Base-by-base conservation (phyloP, 2,113 vertebrate genomes). In the Eudyptes chrysolophus region DNA sequence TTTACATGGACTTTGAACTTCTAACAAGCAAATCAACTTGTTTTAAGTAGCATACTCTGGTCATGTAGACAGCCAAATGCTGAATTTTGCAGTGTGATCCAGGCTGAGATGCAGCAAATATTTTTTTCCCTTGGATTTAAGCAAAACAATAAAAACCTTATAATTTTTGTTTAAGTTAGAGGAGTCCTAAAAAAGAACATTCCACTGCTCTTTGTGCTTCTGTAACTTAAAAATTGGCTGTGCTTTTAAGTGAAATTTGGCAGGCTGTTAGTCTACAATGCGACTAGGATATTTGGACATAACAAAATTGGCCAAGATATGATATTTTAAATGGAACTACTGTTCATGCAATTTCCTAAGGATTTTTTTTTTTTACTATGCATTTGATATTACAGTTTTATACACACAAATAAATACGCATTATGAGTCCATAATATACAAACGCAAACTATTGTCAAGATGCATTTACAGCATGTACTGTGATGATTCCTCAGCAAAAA, bases 301-400 rank as follows among this genome's bases (percentile, higher is more conserved):
- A 98, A 97, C 97, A 98, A 97, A 98, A 98, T 97, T 98, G 81
- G 93, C 97, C 97, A 98, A 98, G 98, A 98, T 55, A n/a, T 96
- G 96, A 97, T 97, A 96, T 98, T 98, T 97, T 97, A 97, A 97
- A 96, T 97, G 97, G 85, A 97, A 97, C 98, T 98, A 98, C 97
- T 98, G 95, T 97, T 97, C 94, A 90, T 97, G 96, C 46, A 94
- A 91, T 97, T 98, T 98, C 97, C 96, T 97, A 97, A 95, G 94
- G 93, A 58, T 77, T 46, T 44, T 87, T 79, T 97, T 95, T 83
- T 92, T 82, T 92, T 93, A 96, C 89, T 82, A 51, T 92, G 94
- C 69, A 42, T 96, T 98, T 91, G 92, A 57, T 97, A 94, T 94
- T 98, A 85, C 93, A 76, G 94, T 98, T 98, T 98, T 97, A 98